Conservation (phyloP, 2,888 invertebrate genomes). For the Sthenelais limicola region DNA sequence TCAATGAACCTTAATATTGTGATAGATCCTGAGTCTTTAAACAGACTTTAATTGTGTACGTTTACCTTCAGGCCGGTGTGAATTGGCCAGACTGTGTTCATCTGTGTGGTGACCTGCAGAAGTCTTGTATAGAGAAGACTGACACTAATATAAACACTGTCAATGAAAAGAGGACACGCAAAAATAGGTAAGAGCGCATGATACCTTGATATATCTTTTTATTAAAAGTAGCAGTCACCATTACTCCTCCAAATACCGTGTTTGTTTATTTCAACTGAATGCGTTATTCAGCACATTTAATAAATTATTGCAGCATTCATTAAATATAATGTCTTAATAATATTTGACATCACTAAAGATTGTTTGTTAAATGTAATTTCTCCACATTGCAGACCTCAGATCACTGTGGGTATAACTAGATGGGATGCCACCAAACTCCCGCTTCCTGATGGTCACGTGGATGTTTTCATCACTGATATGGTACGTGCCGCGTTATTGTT, state of each 20-base stretch:
- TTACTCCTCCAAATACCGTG: neutral
- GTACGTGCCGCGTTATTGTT: slow-evolving; percentile 53
- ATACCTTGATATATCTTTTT: neutral
- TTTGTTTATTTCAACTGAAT: no score
- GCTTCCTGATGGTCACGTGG: slow-evolving; percentile 74
- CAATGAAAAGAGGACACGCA: slow-evolving; percentile 51
- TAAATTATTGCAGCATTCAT: no score
- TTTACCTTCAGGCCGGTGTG: slow-evolving; percentile 65
- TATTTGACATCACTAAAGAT: no score
- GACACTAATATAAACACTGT: slow-evolving; percentile 72
- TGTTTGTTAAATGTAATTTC: neutral
- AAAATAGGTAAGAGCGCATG: slow-evolving; percentile 52
- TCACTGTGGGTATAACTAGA: slow-evolving; percentile 71
- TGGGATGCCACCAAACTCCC: slow-evolving; percentile 76
- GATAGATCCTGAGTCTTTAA: no score
- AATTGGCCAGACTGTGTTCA: slow-evolving; percentile 72
- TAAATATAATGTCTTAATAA: no score
- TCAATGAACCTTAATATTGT: no score
- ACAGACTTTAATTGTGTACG: no score
- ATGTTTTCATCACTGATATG: slow-evolving; percentile 77
- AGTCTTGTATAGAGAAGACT: slow-evolving; percentile 72
- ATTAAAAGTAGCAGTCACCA: neutral
- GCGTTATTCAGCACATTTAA: no score
- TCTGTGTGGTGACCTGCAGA: slow-evolving; percentile 75
- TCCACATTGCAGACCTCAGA: slow-evolving; percentile 30